phyloP scores from a whole-genome alignment of 2,113 vertebrate genomes.

The Triplophysa tibetana region DNA sequence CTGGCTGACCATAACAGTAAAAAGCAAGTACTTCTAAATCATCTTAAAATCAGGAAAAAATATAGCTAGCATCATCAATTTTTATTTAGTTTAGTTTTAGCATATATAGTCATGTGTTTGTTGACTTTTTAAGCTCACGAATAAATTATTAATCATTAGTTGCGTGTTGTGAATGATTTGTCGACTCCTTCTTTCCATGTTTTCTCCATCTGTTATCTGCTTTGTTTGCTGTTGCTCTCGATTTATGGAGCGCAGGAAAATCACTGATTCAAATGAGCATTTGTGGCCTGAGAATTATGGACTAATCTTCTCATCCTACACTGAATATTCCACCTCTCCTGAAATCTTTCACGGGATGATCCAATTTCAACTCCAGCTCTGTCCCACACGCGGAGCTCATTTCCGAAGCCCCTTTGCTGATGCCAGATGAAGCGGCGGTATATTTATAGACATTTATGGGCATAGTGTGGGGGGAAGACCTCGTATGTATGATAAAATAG shows the following conservation, averaged over 20 bases:
- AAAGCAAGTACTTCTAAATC: neutral
- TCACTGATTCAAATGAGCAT: slow-evolving; percentile 1
- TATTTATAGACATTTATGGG: neutral
- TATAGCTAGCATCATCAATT: slow-evolving; percentile 34
- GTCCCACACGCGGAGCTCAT: slow-evolving; percentile 12
- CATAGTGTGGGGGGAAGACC: neutral
- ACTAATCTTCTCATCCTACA: slow-evolving; percentile 5
- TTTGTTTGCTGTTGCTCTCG: slow-evolving; percentile 23
- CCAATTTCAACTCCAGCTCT: slow-evolving; percentile 7
- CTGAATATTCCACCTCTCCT: slow-evolving; percentile 10
- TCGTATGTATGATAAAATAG: neutral
- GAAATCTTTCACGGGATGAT: slow-evolving; percentile 3
- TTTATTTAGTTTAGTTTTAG: slow-evolving; percentile 14
- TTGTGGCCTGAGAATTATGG: slow-evolving; percentile 9
- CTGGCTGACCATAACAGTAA: neutral
- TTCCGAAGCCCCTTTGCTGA: neutral
- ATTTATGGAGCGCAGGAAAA: slow-evolving; percentile 6
- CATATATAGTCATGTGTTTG: slow-evolving; percentile 28
- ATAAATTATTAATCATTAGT: slow-evolving; percentile 37
- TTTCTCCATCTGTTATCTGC: neutral
- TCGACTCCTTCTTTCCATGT: slow-evolving; percentile 2
- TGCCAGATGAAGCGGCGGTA: neutral
- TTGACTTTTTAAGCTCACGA: slow-evolving; percentile 46
- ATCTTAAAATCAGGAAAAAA: slow-evolving; percentile 10
- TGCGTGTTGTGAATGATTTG: slow-evolving; percentile 36